Evolutionary conservation across 2,888 invertebrate genomes (phyloP), one percentile per base, ranked within the genome.

Genomic region (Diarsia mendica): DNA sequence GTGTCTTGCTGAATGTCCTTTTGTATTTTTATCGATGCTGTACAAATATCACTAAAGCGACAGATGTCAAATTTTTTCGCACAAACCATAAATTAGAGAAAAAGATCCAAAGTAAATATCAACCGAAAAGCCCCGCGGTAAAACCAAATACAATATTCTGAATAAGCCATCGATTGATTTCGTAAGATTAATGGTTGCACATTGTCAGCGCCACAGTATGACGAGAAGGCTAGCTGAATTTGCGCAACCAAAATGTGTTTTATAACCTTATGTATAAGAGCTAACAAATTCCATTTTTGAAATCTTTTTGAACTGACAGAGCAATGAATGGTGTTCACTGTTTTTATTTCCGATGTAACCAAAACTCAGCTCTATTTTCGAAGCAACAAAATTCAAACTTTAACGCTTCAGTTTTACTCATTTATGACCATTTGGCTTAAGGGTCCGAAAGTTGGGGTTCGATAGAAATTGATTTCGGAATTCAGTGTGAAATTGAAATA

Each of bases 141-240:
- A 95, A 94, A 93, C 95, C 96, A 94, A 95, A 96, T 94, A 96
- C 95, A 94, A 95, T 95, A 95, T 96, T 95, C 95, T 94, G 95
- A 96, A 95, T 96, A 96, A 95, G 95, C 96, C 95, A 96, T 96
- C 96, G 96, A 96, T 96, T 96, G 96, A 96, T 96, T 96, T 96
- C 93, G 92, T 92, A 96, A 96, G 96, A 96, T 96, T 96, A 96
- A 96, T 96, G 96, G 94, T 94, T 90, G 90, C 92, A 95, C 94
- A 96, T 96, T 96, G 96, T 96, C 95, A 96, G 95, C 94, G 93
- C 91, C 96, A 95, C 93, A 89, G 94, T 94, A 93, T 94, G 95
- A 91, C 94, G 94, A 93, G 91, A 92, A 90, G 91, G 90, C 89
- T 89, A 85, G 81, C 84, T 67, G 86, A 89, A 90, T 91, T 94